Conservation (phyloP, 2,888 invertebrate genomes). For the Prosopocoilus inquinatus region DNA sequence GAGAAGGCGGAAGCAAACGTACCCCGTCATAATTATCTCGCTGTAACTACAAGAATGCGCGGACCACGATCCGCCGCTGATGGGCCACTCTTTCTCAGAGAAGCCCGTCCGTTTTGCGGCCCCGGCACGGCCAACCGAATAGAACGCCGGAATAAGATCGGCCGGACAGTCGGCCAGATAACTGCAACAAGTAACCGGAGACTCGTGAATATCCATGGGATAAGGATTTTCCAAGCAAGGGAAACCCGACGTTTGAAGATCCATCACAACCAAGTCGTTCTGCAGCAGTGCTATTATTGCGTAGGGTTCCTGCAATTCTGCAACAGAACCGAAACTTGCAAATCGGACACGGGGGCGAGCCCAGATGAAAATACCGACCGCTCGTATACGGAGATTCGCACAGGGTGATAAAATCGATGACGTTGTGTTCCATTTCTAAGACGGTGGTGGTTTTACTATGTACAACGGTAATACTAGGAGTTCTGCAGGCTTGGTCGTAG, state of each 20-base stretch:
- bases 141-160: conserved; percentile 96
- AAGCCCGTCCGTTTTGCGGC: conserved; percentile 76
- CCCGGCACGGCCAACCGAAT: conserved; percentile 82
- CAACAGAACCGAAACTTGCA: conserved; percentile 36
- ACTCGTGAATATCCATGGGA: conserved; percentile 99
- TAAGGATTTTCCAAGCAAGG: conserved; percentile 99
- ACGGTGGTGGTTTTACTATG: conserved; percentile 96
- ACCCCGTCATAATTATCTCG: conserved; percentile 98
- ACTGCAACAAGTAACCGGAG: conserved; percentile 94
- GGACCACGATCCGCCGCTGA: conserved; percentile 95
- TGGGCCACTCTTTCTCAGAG: conserved; percentile 93
- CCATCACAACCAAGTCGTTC: conserved; percentile 97
- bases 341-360: not conserved
- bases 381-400: conserved; percentile 93
- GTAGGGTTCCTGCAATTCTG: conserved; percentile 96
- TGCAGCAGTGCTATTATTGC: conserved; percentile 96
- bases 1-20: conserved; percentile 31
- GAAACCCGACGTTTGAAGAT: conserved; percentile 91
- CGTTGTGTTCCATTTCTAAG: conserved; percentile 98
- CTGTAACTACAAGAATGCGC: conserved; percentile 95
- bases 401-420: conserved; percentile 94
- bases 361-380: conserved; percentile 58
- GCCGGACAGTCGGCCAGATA: conserved; percentile 98
- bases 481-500: conserved; percentile 82
- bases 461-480: conserved; percentile 93